phyloP scores from a whole-genome alignment of 2,888 invertebrate genomes.

The Hypsopygia costalis region DNA sequence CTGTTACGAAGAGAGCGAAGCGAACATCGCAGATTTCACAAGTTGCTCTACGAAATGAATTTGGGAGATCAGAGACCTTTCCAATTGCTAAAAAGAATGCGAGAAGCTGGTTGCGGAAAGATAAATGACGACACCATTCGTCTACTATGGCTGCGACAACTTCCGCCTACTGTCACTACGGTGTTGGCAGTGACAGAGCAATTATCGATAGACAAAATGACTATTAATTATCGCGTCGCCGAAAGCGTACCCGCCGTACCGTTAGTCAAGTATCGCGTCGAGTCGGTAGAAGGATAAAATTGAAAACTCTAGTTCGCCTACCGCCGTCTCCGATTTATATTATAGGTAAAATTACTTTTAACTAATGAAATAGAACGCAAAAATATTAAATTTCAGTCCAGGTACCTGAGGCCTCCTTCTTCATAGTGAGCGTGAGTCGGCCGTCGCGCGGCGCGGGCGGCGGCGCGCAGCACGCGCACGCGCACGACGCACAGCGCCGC shows the following conservation, averaged over 20 bases:
- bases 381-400: too few relatives aligned
- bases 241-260: too few relatives aligned
- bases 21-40: slow-evolving; percentile 12
- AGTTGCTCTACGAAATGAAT: slow-evolving; percentile 12
- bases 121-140: neutral
- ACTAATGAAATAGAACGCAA: too few relatives aligned
- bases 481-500: slow-evolving; percentile 18
- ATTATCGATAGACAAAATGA: too few relatives aligned
- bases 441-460: slow-evolving; percentile 18
- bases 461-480: slow-evolving; percentile 20
- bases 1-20: too few relatives aligned
- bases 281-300: too few relatives aligned
- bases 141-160: neutral
- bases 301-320: too few relatives aligned
- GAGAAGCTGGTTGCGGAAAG: neutral
- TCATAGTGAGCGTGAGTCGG: slow-evolving; percentile 50
- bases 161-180: too few relatives aligned
- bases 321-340: too few relatives aligned
- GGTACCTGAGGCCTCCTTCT: slow-evolving; percentile 61
- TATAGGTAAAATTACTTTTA: too few relatives aligned
- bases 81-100: neutral
- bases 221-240: too few relatives aligned
- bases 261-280: too few relatives aligned
- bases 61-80: slow-evolving; percentile 11
- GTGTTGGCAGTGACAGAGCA: neutral